Conservation (phyloP, 2,888 invertebrate species). For the Spodoptera exigua region DNA sequence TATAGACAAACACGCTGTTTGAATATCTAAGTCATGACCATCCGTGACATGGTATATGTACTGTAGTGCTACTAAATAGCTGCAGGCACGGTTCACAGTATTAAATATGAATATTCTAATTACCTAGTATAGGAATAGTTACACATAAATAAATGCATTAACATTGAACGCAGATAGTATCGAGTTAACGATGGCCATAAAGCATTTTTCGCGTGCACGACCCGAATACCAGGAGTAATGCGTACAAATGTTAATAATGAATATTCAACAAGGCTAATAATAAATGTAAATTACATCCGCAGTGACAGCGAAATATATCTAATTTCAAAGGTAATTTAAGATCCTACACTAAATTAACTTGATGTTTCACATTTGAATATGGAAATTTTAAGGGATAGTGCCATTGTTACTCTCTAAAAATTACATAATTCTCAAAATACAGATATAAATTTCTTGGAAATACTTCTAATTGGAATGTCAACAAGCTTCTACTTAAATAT, state of each 20-base stretch:
- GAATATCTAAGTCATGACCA: neutral
- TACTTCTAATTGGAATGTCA: constrained; percentile 13
- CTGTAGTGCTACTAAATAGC: neutral
- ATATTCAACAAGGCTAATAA: constrained; percentile 73
- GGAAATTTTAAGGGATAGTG: constrained; percentile 63
- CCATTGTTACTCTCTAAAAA: constrained; percentile 38
- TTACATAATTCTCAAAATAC: constrained; percentile 1
- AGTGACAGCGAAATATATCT: constrained; percentile 76
- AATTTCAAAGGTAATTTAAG: constrained; percentile 76
- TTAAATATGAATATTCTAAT: constrained; percentile 7
- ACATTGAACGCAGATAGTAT: constrained; percentile 53
- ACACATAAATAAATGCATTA: constrained; percentile 40
- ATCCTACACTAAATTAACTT: constrained; percentile 72
- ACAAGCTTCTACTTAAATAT: constrained; percentile 1
- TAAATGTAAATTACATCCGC: constrained; percentile 76
- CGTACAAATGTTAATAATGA: constrained; percentile 61
- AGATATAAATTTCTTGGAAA: constrained; percentile 11
- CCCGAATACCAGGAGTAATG: constrained; percentile 52
- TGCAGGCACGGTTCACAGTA: neutral
- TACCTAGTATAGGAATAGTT: constrained; percentile 9
- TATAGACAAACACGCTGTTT: neutral
- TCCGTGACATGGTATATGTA: too few relatives aligned
- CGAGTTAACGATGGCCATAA: constrained; percentile 52
- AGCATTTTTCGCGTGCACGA: constrained; percentile 59
- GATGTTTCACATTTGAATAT: constrained; percentile 72